Base-by-base conservation (phyloP, 2,113 vertebrate species). In the Leptobrachium ailaonicum region DNA sequence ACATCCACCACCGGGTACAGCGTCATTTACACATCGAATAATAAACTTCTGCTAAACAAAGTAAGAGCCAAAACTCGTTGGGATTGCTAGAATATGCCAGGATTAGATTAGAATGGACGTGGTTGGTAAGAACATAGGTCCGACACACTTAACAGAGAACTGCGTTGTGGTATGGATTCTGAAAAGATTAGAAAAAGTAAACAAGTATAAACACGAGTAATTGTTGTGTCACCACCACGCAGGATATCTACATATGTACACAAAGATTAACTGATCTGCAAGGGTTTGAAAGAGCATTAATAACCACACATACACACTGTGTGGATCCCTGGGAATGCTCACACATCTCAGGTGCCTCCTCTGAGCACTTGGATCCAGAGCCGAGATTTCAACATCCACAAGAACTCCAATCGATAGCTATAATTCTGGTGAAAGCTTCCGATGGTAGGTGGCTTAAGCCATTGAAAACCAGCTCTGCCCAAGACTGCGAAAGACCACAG, bases 371-470 rank as follows among this genome's bases (percentile, higher is more conserved):
- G 70, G 32, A 73, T 32, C 43, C 13, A 76, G 47, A 68, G 47
- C 63, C 54, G 64, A 47, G 53, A 77, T 45, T 44, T 60, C 41
- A 69, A 70, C 75, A 77, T 43, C 47, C 66, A 77, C 69, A 73
- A 66, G 72, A 73, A 66, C 12, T n/a, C 20, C 60, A 73, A 79
- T 79, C 60, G n/a, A 73, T 79, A 56, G 44, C 70, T 54, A 54
- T 73, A 66, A 73, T 66, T 68, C 45, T 67, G 63, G 63, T 67
- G 71, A 68, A 71, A 78, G 76, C 76, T 78, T 78, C 76, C 76
- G 76, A 53, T 68, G 50, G 62, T 67, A 74, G 71, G 71, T 41
- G 71, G 20, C 78, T 73, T 67, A 74, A 73, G 62, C 63, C 50
- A 80, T 53, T 32, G 20, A 58, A 66, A 80, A 68, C 71, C 71